Evolutionary conservation across 2,888 invertebrate genomes (phyloP), one percentile per base, ranked within the genome.

Genomic region (Axea sp.): DNA sequence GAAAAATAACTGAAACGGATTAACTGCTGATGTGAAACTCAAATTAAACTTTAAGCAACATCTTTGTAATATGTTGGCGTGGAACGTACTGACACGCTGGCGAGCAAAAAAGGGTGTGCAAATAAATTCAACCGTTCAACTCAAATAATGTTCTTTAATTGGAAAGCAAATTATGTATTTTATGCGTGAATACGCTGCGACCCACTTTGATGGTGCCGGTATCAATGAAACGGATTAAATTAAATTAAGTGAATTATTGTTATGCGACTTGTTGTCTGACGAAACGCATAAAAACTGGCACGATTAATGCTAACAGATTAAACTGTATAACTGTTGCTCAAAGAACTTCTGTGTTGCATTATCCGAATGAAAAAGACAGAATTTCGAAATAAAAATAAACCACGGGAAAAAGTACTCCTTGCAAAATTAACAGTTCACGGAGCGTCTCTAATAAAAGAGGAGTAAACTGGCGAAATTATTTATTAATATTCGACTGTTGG

Each of bases 181-280:
- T 31, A 30, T 41, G 11, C 15, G 31, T 41, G 41, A 35, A 35
- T 35, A 35, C 24, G 7, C 3, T 17, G 15, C 17, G 45, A 17
- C 4, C 2, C 12, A 9, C 33, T 49, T 49, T 49, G 22, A 49
- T 33, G n/a, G 4, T 6, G 45, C 45, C 6, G 17, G 8, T 28
- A 30, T 45, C 45, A 17, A 45, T 30, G 30, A 3, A 17, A 9
- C 15, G 22, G 17, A 19, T 33, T 49, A 33, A 49, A 49, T 49
- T 49, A 49, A 49, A 49, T 33, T 49, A 12, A 49, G 31, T 33
- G 49, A 49, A 49, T 45, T 45, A 45, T 30, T 30, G 45, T 28
- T 45, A 24, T 12, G 8, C 19, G 19, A 19, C 6, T 41, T 41
- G 26, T 43, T 26, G 24, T 43, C 26, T 12, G 14, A 4, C 7